A percentile compares a stretch with the other conserved stretches of the same genome.
phyloP scores from a whole-genome alignment of 2,888 invertebrate genomes.

The Bedellia somnulentella region DNA sequence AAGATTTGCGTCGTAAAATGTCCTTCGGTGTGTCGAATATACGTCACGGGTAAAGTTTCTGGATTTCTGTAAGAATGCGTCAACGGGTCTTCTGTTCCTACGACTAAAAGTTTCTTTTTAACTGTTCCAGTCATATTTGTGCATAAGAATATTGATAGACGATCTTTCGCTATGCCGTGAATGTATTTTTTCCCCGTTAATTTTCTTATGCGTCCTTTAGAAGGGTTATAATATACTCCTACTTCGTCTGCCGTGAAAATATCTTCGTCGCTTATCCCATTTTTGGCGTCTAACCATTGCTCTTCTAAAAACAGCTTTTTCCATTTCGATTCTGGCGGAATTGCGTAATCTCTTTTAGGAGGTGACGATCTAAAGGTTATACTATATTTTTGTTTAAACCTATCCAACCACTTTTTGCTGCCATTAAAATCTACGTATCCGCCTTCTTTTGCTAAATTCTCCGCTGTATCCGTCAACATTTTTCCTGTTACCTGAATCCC shows the following conservation, averaged over 20 bases:
- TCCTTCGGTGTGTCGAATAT: slow-evolving; percentile 20
- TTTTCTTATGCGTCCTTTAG: slow-evolving; percentile 23
- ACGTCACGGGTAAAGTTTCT: slow-evolving; percentile 20
- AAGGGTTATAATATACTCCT: slow-evolving; percentile 23
- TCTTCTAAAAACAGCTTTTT: slow-evolving; percentile 25
- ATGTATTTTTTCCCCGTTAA: slow-evolving; percentile 21
- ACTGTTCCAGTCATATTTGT: slow-evolving; percentile 21
- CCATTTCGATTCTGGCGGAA: slow-evolving; percentile 20
- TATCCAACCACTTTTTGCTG: slow-evolving; percentile 25
- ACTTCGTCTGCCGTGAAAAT: slow-evolving; percentile 25
- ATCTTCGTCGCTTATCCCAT: slow-evolving; percentile 19
- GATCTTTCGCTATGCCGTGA: slow-evolving; percentile 21
- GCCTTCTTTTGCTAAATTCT: slow-evolving; percentile 20
- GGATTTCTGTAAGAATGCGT: slow-evolving; percentile 19
- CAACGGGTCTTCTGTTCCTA: slow-evolving; percentile 22
- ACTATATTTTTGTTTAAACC: slow-evolving; percentile 22
- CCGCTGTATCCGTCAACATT: slow-evolving; percentile 22
- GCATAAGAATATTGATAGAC: slow-evolving; percentile 22
- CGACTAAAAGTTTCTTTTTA: slow-evolving; percentile 21
- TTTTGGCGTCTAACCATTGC: slow-evolving; percentile 20
- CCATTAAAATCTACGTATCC: slow-evolving; percentile 24
- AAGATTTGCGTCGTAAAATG: slow-evolving; percentile 26
- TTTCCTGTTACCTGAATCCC: slow-evolving; percentile 19
- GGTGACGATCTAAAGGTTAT: slow-evolving; percentile 17
- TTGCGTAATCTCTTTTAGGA: slow-evolving; percentile 14